Evolutionary conservation across 2,113 vertebrate species (phyloP).

Genomic region (Naja naja): DNA sequence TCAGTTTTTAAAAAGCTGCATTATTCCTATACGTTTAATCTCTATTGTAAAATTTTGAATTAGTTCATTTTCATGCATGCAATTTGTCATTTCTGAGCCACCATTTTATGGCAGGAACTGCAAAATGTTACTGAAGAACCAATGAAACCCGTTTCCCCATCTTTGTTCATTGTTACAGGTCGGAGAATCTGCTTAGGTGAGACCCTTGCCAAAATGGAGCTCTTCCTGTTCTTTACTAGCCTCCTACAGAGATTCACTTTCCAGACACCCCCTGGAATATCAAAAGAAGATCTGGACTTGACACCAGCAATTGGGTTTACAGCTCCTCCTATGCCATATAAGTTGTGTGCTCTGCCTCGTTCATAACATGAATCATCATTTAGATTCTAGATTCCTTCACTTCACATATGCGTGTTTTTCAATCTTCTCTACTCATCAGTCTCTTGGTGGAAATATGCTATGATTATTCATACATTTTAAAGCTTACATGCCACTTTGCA

Average conservation of each 20-base stretch:
- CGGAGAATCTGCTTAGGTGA: slow-evolving; percentile 71
- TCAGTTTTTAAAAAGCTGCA: neutral
- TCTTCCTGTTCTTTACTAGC: neutral
- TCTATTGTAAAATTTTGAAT: neutral
- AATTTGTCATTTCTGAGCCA: neutral
- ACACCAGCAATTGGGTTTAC: slow-evolving; percentile 49
- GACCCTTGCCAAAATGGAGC: slow-evolving; percentile 76
- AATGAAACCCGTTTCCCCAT: neutral
- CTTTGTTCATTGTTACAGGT: slow-evolving; percentile 52
- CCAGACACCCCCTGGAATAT: slow-evolving; percentile 65
- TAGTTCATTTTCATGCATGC: neutral
- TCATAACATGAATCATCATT: neutral
- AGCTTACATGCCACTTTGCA: neutral
- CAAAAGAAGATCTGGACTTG: slow-evolving; percentile 71
- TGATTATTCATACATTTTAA: neutral
- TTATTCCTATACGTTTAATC: neutral
- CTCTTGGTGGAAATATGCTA: neutral
- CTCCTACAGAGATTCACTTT: slow-evolving; percentile 43
- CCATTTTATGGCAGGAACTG: neutral
- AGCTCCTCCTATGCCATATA: slow-evolving; percentile 38
- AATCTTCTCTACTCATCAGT: neutral
- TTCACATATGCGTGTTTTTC: too few species aligned
- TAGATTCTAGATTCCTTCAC: neutral
- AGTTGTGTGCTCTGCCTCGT: slow-evolving; percentile 44
- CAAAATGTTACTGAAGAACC: neutral